phyloP scores from a whole-genome alignment of 2,888 invertebrate genomes.

The Megalurothrips usitatus region DNA sequence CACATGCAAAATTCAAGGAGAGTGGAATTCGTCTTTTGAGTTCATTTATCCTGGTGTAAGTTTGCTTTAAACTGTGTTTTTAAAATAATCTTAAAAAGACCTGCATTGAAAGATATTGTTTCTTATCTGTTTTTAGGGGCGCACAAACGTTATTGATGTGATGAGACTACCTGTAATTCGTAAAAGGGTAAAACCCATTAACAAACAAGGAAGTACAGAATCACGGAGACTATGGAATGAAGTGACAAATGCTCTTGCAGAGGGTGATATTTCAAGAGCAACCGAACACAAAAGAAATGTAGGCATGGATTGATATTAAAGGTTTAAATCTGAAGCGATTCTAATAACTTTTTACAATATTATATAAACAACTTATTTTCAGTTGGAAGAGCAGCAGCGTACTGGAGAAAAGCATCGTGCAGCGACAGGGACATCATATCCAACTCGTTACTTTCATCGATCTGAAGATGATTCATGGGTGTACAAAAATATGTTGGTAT shows the following conservation, averaged over 20 bases:
- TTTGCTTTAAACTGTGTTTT: background rate
- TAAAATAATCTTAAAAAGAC: background rate
- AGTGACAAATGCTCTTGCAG: conserved; percentile 78
- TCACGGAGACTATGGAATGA: conserved; percentile 93
- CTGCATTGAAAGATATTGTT: background rate
- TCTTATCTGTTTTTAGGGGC: background rate
- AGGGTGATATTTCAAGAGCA: conserved; percentile 9
- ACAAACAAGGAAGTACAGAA: conserved; percentile 76
- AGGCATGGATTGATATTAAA: background rate
- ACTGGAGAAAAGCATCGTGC: conserved; percentile 11
- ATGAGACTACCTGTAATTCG: conserved; percentile 72
- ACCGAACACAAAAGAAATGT: conserved; percentile 6
- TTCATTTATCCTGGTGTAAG: conserved; percentile 44
- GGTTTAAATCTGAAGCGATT: background rate
- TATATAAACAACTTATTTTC: background rate
- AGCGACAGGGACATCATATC: background rate
- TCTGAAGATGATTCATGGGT: background rate
- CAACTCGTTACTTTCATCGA: background rate
- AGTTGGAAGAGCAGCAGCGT: background rate
- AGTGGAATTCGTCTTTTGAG: conserved; percentile 36
- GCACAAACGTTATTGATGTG: conserved; percentile 63
- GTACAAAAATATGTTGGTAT: background rate
- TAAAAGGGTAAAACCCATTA: conserved; percentile 80
- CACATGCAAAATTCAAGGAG: background rate
- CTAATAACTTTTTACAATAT: background rate